Evolutionary conservation across 2,888 invertebrate genomes (phyloP).

Genomic region (Limulus polyphemus): DNA sequence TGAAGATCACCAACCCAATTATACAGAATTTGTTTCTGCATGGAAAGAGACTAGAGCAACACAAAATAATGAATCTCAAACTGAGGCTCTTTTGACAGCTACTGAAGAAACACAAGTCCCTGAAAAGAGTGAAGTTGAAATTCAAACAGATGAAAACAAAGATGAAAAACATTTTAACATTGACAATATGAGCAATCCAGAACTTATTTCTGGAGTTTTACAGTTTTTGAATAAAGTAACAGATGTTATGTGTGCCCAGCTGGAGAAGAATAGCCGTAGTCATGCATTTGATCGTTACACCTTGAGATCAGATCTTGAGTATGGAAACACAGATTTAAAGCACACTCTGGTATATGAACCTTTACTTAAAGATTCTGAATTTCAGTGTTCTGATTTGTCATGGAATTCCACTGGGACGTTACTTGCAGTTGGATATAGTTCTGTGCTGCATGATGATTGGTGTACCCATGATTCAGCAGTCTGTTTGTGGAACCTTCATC

Average conservation of each 20-base stretch:
- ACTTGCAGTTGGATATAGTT: constrained; percentile 15
- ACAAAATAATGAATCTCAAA: neutral
- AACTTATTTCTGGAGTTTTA: no score
- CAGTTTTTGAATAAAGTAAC: no score
- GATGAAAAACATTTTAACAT: neutral
- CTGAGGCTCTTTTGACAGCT: neutral
- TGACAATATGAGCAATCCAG: no score
- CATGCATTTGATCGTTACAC: neutral
- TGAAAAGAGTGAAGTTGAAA: neutral
- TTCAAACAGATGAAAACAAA: neutral
- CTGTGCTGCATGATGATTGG: constrained; percentile 13
- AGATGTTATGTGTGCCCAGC: neutral
- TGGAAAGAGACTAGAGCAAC: no score
- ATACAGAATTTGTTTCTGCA: no score
- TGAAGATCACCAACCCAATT: no score
- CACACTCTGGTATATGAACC: neutral
- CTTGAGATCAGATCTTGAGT: neutral
- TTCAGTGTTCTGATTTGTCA: constrained; percentile 14
- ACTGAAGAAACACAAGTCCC: neutral
- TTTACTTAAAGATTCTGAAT: constrained; percentile 5
- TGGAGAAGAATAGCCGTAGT: neutral
- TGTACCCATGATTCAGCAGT: constrained; percentile 18
- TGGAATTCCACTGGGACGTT: constrained; percentile 21
- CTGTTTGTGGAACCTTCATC: constrained; percentile 15
- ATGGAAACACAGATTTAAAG: neutral